phyloP scores from a whole-genome alignment of 2,113 vertebrate genomes.

The Scomber scombrus region DNA sequence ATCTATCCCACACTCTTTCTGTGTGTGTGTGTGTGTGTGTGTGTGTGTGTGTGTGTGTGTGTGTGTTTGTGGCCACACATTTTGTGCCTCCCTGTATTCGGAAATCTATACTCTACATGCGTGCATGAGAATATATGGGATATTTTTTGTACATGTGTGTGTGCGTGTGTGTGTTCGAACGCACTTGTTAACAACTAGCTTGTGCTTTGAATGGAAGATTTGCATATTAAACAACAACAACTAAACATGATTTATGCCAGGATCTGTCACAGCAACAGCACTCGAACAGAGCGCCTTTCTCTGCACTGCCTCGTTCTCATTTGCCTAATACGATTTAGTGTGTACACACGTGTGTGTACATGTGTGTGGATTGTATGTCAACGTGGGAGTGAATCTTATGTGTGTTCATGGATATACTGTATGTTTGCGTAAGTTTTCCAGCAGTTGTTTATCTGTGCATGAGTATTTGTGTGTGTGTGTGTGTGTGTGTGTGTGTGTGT shows the following conservation, averaged over 20 bases:
- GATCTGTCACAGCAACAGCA: constrained; percentile 72
- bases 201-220: constrained; percentile 69
- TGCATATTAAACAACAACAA: constrained; percentile 76
- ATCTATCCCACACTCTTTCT: constrained; percentile 47
- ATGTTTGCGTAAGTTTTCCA: constrained; percentile 36
- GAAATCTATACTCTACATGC: constrained; percentile 26
- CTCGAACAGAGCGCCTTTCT: constrained; percentile 52
- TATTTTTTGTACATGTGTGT: constrained; percentile 5
- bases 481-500: constrained; percentile 27
- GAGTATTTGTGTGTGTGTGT: constrained; percentile 26
- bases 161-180: constrained; percentile 32
- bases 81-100: neutral
- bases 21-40: neutral
- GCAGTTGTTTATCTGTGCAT: constrained; percentile 15
- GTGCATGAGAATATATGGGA: neutral
- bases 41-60: neutral
- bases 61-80: constrained; percentile 22
- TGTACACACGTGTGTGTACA: constrained; percentile 28
- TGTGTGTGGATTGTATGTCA: constrained; percentile 27
- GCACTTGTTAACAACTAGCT: constrained; percentile 69
- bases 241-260: constrained; percentile 75
- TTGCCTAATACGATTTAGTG: constrained; percentile 77
- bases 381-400: constrained; percentile 23
- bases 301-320: constrained; percentile 58
- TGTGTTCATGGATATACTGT: constrained; percentile 5